Evolutionary conservation across 2,888 invertebrate genomes (phyloP).

Genomic region (Leucoptera coffeella): DNA sequence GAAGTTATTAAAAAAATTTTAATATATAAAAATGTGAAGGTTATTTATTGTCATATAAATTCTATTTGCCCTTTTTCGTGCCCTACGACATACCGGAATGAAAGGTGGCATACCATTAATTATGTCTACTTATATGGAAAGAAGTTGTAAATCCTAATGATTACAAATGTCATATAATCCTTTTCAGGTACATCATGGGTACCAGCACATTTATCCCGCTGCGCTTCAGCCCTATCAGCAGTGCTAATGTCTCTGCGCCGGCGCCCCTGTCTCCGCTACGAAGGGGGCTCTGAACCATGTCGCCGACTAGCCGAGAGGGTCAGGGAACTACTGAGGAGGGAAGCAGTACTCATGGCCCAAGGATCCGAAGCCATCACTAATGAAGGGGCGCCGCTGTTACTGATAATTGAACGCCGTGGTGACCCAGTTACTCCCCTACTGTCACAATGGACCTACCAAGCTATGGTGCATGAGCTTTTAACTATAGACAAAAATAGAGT

Average conservation of each 20-base stretch:
- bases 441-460: constrained; percentile 97
- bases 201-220: constrained; percentile 67
- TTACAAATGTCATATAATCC: too few relatives aligned
- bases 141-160: too few relatives aligned
- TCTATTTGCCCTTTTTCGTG: too few relatives aligned
- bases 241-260: constrained; percentile 86
- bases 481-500: constrained; percentile 92
- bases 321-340: constrained; percentile 78
- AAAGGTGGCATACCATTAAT: too few relatives aligned
- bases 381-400: constrained; percentile 68
- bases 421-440: constrained; percentile 95
- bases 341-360: constrained; percentile 83
- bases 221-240: constrained; percentile 78
- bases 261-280: constrained; percentile 83
- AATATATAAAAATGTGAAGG: too few relatives aligned
- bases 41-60: too few relatives aligned
- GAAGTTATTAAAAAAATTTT: too few relatives aligned
- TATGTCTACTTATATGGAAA: too few relatives aligned
- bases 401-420: constrained; percentile 88
- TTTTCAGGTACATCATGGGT: constrained; percentile 68
- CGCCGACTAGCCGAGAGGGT: constrained; percentile 80
- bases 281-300: constrained; percentile 79
- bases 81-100: too few relatives aligned
- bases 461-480: constrained; percentile 97
- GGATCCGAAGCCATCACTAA: constrained; percentile 71